These are phyloP conservation scores for Zoroaster sp. DNA, from an alignment of 53 echinoderm and acorn worm genomes.

Conservation along the genomic window DNA sequence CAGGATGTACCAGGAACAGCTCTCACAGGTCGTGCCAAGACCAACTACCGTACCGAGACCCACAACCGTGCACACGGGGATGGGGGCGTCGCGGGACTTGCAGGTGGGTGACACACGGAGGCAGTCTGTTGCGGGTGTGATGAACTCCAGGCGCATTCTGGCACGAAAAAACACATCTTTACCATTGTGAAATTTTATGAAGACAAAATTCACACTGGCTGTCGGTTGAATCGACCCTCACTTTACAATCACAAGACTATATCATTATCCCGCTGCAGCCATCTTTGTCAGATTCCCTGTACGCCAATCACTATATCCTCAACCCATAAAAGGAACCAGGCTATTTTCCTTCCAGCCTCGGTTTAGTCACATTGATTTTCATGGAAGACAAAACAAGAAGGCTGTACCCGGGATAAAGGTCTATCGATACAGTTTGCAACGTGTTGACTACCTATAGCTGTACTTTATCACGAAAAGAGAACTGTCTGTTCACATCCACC, in stretches of 20 bases:
- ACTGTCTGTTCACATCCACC: no score
- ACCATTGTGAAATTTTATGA: conserved; percentile 1
- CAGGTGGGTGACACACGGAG: neutral
- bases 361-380: no score
- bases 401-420: no score
- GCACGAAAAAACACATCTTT: neutral
- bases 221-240: neutral
- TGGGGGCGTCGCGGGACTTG: neutral
- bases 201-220: conserved; percentile 4
- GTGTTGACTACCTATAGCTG: no score
- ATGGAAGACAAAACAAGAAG: no score
- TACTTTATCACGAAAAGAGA: no score
- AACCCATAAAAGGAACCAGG: no score
- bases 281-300: neutral
- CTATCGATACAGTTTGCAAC: no score
- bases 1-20: conserved; percentile 62
- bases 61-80: neutral
- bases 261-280: neutral
- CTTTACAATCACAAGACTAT: neutral
- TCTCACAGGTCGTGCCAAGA: neutral
- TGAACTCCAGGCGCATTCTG: neutral
- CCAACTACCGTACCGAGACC: conserved; percentile 6
- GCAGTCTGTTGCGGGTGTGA: neutral
- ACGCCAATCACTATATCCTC: neutral
- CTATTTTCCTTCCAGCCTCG: no score